A percentile compares a stretch with the other conserved stretches of the same genome.
Conservation (phyloP, 2,797 vertebrate genomes). For the Lindbergichthys nudifrons region DNA sequence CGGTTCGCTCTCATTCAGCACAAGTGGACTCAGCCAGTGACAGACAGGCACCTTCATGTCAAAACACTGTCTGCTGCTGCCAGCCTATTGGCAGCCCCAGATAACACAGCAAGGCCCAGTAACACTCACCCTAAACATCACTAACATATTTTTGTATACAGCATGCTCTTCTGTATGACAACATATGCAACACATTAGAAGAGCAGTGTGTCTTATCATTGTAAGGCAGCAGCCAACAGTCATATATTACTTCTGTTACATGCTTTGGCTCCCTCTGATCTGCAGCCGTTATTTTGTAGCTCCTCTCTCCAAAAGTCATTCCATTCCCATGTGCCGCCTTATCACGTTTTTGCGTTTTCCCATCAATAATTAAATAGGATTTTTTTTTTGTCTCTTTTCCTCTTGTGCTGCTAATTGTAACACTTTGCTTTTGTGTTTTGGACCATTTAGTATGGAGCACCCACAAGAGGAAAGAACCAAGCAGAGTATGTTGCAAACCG, state of each 20-base stretch:
- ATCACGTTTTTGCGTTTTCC: constrained; percentile 17
- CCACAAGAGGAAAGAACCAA: constrained; percentile 60
- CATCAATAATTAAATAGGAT: constrained; percentile 23
- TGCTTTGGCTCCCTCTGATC: constrained; percentile 28
- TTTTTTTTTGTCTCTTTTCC: constrained; percentile 1
- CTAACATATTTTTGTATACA: constrained; percentile 26
- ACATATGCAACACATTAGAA: constrained; percentile 54
- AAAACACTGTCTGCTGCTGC: constrained; percentile 75
- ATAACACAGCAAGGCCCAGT: constrained; percentile 12
- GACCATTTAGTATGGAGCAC: constrained; percentile 61
- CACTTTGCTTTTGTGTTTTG: constrained; percentile 60
- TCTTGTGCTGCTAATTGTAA: constrained; percentile 37
- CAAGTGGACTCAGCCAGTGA: constrained; percentile 69
- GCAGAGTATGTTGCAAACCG: constrained; percentile 68
- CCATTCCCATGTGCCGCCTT: background rate
- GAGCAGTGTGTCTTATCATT: constrained; percentile 22
- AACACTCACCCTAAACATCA: constrained; percentile 22
- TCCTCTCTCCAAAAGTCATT: constrained; percentile 20
- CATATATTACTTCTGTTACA: constrained; percentile 34
- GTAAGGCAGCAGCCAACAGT: constrained; percentile 30
- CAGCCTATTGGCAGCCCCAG: constrained; percentile 45
- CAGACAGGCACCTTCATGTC: constrained; percentile 76
- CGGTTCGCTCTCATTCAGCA: constrained; percentile 76
- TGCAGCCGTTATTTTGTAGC: constrained; percentile 14
- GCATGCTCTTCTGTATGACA: constrained; percentile 31